These are phyloP conservation scores for Formicarius rufipectus DNA, from an alignment of 2,113 vertebrate species.

Conservation along the genomic window DNA sequence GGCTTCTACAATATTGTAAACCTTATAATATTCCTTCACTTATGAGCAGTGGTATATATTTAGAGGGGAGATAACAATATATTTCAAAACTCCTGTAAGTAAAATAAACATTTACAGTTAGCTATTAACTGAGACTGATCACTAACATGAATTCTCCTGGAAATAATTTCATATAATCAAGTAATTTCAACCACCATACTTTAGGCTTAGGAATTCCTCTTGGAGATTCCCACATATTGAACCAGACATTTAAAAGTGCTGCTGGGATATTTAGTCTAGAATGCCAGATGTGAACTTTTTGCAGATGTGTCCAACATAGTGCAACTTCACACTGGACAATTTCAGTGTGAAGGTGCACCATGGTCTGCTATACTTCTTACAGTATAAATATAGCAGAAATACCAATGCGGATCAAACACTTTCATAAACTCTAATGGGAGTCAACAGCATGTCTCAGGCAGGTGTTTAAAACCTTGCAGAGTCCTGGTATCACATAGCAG, in stretches of 20 bases:
- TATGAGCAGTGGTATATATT: neutral
- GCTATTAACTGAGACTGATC: neutral
- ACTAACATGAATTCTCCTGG: neutral
- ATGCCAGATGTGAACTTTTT: neutral
- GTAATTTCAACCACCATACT: neutral
- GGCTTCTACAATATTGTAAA: neutral
- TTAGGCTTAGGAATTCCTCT: neutral
- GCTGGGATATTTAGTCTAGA: neutral
- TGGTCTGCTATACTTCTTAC: neutral
- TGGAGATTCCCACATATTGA: neutral
- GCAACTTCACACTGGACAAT: neutral
- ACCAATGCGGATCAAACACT: neutral
- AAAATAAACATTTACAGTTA: neutral
- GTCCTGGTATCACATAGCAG: neutral
- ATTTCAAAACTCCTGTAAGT: neutral
- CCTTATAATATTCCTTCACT: neutral
- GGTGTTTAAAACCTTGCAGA: neutral
- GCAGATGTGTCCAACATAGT: rapidly evolving
- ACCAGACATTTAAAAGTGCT: neutral
- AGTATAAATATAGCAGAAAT: neutral
- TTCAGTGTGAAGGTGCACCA: neutral
- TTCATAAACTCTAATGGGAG: neutral
- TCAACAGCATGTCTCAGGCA: neutral
- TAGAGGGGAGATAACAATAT: neutral
- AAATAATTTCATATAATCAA: neutral